These are phyloP conservation scores for Caerostris extrusa DNA, from an alignment of 1,140 invertebrate genomes.

Conservation along the genomic window DNA sequence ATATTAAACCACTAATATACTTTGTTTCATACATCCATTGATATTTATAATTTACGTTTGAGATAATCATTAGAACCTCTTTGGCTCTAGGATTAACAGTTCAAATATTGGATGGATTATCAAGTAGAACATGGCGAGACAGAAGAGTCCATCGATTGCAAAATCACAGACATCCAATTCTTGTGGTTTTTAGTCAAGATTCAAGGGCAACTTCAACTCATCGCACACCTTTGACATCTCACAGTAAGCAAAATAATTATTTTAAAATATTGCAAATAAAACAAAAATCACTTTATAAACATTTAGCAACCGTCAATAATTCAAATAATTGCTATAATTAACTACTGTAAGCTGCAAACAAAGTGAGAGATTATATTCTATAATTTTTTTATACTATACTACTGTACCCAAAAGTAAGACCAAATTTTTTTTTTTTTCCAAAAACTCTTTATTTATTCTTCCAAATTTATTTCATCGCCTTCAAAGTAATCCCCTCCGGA, in stretches of 20 bases:
- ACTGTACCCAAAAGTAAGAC: too few relatives aligned
- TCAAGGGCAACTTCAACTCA: background rate
- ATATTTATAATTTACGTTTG: background rate
- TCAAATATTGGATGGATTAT: conserved; percentile 30
- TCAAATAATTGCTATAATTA: too few relatives aligned
- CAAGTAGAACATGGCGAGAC: background rate
- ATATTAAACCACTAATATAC: background rate
- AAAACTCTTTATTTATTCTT: too few relatives aligned
- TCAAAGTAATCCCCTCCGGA: too few relatives aligned
- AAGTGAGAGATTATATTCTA: too few relatives aligned
- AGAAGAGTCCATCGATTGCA: background rate
- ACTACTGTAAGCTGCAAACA: too few relatives aligned
- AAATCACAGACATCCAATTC: conserved; percentile 20
- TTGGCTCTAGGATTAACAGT: conserved; percentile 54
- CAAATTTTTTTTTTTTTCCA: too few relatives aligned
- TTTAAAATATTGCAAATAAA: too few relatives aligned
- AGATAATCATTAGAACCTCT: background rate
- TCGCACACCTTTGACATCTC: background rate
- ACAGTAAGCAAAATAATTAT: background rate
- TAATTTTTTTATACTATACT: too few relatives aligned
- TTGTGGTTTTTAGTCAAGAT: conserved; percentile 61
- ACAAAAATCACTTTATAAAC: too few relatives aligned
- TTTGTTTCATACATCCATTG: background rate
- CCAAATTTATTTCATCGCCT: too few relatives aligned
- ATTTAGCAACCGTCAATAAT: too few relatives aligned